Evolutionary conservation across 2,888 invertebrate species (phyloP), one percentile per base, ranked within the genome.

Genomic region (Julus scandinavius): DNA sequence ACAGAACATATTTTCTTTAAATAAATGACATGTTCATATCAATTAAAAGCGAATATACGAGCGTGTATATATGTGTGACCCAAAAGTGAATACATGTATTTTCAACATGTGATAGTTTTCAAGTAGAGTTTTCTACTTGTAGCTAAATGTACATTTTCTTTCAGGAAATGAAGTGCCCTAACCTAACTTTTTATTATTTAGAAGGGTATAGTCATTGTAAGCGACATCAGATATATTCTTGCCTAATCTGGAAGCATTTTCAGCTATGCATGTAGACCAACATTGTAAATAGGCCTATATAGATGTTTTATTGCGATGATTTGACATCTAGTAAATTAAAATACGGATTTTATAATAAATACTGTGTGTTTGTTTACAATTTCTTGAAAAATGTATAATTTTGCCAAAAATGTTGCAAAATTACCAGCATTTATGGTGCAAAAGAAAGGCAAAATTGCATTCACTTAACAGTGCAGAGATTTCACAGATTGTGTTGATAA

Each of bases 1-100:
- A 80, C 80, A 80, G 38, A 80, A 38, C 11, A 80, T 80, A 80
- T 80, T 80, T 80, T 80, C 80, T 80, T 80, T 80, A 80, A 80
- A 80, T 80, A 80, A 80, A 80, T 38, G 80, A 13, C 80, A 15
- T 38, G 80, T 80, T 80, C 80, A 80, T 80, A 80, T 80, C 80
- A 80, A 29, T 13, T 40, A 80, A 80, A 80, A 38, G 38, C 80
- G 45, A 45, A 45, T 45, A 45, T 45, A 45, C 45, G 45, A 45
- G 45, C 45, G 7, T 45, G 45, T 45, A 45, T 80, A 80, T 80
- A 80, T 2, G 15, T 40, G 38, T 38, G 80, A 38, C 80, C 80
- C 80, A 80, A 80, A 80, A 80, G 15, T 38, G 80, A 40, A 38
- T 63, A 63, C 38, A 38, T 80, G 80, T 80, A 80, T 80, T 80